Base-by-base conservation (phyloP, 2,888 invertebrate genomes). In the Pseudoips prasinana region DNA sequence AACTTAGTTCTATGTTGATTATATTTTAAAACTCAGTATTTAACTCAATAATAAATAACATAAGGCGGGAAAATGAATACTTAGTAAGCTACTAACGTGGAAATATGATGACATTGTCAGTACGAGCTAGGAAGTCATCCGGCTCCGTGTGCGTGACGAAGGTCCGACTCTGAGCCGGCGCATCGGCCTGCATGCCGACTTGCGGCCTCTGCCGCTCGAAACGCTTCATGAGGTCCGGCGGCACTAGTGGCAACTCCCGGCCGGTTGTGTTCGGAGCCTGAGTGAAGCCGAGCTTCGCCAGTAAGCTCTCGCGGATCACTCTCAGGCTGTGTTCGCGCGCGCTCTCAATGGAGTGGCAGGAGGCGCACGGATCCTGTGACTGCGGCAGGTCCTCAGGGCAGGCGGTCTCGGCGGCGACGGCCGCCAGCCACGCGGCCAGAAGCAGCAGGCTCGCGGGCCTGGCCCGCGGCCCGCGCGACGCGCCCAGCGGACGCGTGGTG, bases 51-150 rank as follows among this genome's bases (percentile, higher is more conserved):
- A 5, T 14, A 3, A 14, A 14, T 3, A 14, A 14, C 14, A 5
- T 14, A 2, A 5, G 5, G 3, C 5, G 14, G 5, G 5, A 14
- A 14, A 14, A 14, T 14, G 14, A 14, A 14, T 14, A 2, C 14
- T 5, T 14, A 5, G n/a, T n/a, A n/a, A n/a, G 58, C 75, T 90
- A 90, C 91, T 90, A 90, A 90, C 90, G 93, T 64, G 92, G 92
- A 83, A 94, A 94, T 54, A 92, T 91, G 74, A 93, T 81, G 61
- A 93, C 90, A 66, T 91, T 91, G 72, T 93, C 91, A 42, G 93
- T 92, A 64, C 91, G 90, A 55, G 92, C 91, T 64, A 92, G 91
- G 81, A 90, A 92, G 73, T 93, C 92, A 64, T 93, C 93, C 47
- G 73, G 91, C 89, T 74, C 92, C 82, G 72, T 90, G 83, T 73